Conservation (phyloP, 2,113 vertebrate species). For the Amblyopsis rosae region DNA sequence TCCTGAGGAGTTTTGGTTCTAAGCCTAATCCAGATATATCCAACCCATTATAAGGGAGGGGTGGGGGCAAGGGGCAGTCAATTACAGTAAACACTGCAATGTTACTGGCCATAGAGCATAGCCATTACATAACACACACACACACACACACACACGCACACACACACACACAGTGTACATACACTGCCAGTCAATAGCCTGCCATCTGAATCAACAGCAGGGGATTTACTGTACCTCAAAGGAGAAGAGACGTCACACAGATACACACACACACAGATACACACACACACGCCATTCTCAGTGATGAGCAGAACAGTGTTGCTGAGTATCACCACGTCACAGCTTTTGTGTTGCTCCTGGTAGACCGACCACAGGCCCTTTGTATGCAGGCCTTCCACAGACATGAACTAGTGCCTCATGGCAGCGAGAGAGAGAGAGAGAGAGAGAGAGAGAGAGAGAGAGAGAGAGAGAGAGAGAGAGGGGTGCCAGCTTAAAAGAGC, state of each 20-base stretch:
- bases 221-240: background rate
- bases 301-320: background rate
- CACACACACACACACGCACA: conserved; percentile 15
- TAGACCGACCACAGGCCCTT: conserved; percentile 30
- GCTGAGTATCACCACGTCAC: conserved; percentile 33
- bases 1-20: background rate
- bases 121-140: conserved; percentile 52
- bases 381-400: conserved; percentile 26
- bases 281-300: background rate
- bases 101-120: conserved; percentile 39
- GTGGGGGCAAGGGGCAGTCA: conserved; percentile 3
- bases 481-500: too few species aligned
- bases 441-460: conserved; percentile 23
- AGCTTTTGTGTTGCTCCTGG: conserved; percentile 30
- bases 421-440: conserved; percentile 28
- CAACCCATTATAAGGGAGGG: conserved; percentile 1
- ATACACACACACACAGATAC: background rate
- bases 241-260: conserved; percentile 10
- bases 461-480: background rate
- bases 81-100: conserved; percentile 17
- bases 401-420: conserved; percentile 35
- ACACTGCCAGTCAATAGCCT: conserved; percentile 25
- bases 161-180: conserved; percentile 7
- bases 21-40: background rate
- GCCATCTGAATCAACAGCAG: conserved; percentile 25